These are phyloP conservation scores for Drosophila dives DNA, from an alignment of 2,888 invertebrate species.

Conservation along the genomic window DNA sequence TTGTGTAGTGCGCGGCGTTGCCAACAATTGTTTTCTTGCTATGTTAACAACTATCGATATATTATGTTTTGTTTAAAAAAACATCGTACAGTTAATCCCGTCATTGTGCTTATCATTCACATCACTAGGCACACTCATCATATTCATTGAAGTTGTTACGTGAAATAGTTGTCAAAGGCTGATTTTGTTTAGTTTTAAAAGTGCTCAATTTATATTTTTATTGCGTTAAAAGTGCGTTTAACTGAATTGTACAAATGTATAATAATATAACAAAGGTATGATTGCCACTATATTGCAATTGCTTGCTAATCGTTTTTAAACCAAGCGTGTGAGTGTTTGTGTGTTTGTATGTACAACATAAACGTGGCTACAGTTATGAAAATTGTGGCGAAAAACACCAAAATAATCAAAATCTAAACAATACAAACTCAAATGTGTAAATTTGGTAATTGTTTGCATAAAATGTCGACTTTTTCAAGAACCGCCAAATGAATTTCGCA, in stretches of 20 bases:
- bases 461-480: neutral
- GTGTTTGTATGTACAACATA: conserved; percentile 39
- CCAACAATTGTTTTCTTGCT: conserved; percentile 19
- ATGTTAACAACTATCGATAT: conserved; percentile 8
- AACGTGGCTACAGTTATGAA: conserved; percentile 64
- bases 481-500: conserved; percentile 7
- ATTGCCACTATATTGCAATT: conserved; percentile 15
- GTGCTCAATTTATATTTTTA: conserved; percentile 54
- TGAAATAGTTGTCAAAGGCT: conserved; percentile 68
- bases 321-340: conserved; percentile 12
- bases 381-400: conserved; percentile 8
- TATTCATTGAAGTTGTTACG: conserved; percentile 70
- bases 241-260: conserved; percentile 66
- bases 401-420: neutral
- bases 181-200: conserved; percentile 52
- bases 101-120: conserved; percentile 15
- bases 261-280: conserved; percentile 65
- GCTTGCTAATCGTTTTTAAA: neutral
- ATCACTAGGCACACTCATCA: conserved; percentile 52
- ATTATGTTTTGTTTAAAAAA: neutral
- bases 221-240: conserved; percentile 58
- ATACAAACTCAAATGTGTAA: neutral
- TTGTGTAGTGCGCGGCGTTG: conserved; percentile 25
- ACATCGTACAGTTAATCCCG: neutral
- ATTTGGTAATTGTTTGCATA: neutral